Base-by-base conservation (phyloP, 2,888 invertebrate genomes). In the Labia minor region DNA sequence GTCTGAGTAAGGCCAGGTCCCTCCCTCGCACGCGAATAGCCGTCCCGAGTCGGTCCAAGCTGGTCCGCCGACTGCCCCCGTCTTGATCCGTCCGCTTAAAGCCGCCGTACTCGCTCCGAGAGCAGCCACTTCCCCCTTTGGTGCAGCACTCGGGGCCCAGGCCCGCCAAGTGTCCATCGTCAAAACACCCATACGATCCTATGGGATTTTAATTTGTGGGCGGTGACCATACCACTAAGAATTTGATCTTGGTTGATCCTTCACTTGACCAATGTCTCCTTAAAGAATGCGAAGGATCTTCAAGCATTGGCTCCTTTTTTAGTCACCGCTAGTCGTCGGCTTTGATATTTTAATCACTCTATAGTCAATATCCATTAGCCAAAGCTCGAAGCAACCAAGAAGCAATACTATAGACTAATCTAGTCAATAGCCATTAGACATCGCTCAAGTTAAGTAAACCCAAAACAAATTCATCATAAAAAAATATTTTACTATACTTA, bases 1-100 rank as follows among this genome's bases (percentile, higher is more conserved):
- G 92, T 92, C 81, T 92, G 90, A 89, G 86, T 86, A 77, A 84
- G 83, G 84, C 83, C 83, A 85, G 85, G 72, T 71, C 73, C 74
- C 72, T 73, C 73, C 73, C 73, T 73, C 72, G 73, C 72, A 63
- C 68, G 67, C 69, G 64, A 64, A 49, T 62, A 64, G 21, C 37
- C 19, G 63, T 61, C 67, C 65, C 65, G 61, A 63, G 21, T 18
- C 65, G 16, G 65, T 19, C 65, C 37, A 62, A 14, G 61, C 37
- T 21, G 63, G 16, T 37, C 62, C 37, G 21, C 64, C 62, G 62
- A 37, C 68, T 62, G 63, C 65, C 61, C 61, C 26, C 21, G 18
- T 63, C 18, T 49, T 63, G 63, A 18, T 65, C 64, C 68, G 64
- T 65, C 68, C 66, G 37, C 64, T 19, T 26, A 62, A 26, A 19